Evolutionary conservation across 2,113 vertebrate species (phyloP), one percentile per base, ranked within the genome.

Genomic region (Anser cygnoides): DNA sequence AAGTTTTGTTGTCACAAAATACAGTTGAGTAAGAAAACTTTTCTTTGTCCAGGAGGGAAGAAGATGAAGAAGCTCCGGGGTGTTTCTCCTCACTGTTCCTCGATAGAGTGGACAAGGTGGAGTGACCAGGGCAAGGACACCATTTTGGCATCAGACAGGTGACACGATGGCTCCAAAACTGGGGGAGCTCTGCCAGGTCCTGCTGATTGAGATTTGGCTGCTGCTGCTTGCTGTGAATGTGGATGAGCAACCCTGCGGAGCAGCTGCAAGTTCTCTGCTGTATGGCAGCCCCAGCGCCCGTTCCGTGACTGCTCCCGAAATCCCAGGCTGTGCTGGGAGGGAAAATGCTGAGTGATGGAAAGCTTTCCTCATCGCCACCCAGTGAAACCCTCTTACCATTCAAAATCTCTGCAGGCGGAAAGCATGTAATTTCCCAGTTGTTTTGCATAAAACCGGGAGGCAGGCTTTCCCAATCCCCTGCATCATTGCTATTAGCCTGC

Each of bases 161-260:
- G 0, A 44, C 2, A 0, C 1, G 0, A 71, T 26, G 61, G 28
- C n/a, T 21, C 52, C 0, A 0, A 41, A 25, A 17, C 21, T 1
- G 3, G 23, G 39, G 54, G 46, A 44, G 33, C 58, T 21, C 44
- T 35, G 66, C 23, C 11, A 16, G n/a, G 12, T 49, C 13, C 4
- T 37, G 4, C 11, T 58, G 33, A 44, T 58, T 12, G 31, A 17
- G 18, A 3, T 9, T 21, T 16, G 54, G 12, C 67, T 22, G 31
- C 63, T n/a, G 57, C 28, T 46, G 22, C 2, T 44, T 52, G 29
- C 66, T 31, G 29, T n/a, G 26, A n/a, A 57, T 29, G 37, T 22
- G 33, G 63, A 22, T 5, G 29, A 71, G 58, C 43, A 35, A 4
- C 25, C 29, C 58, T 49, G 54, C 58, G 10, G 15, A 71, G n/a